A percentile compares a stretch with the other conserved stretches of the same genome.
phyloP scores from a whole-genome alignment of 2,888 invertebrate species.

The Bombyx huttoni region DNA sequence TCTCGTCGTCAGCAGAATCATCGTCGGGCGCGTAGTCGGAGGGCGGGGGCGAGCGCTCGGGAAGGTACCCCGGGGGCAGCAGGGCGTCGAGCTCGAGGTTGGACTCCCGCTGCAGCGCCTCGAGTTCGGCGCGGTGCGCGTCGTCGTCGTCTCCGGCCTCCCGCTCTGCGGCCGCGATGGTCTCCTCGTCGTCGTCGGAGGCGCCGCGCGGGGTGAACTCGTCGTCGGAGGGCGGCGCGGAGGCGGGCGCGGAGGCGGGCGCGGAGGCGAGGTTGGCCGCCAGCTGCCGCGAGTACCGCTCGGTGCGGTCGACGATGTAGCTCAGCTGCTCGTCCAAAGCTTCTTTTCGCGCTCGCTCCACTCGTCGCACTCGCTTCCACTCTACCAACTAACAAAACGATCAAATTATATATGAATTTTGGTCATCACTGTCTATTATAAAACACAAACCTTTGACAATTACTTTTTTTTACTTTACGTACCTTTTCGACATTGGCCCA shows the following conservation, averaged over 20 bases:
- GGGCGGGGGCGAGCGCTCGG: slow-evolving; percentile 74
- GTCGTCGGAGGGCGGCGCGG: slow-evolving; percentile 54
- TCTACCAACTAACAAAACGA: slow-evolving; percentile 81
- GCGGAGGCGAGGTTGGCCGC: slow-evolving; percentile 80
- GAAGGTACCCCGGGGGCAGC: slow-evolving; percentile 86
- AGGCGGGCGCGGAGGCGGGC: slow-evolving; percentile 23
- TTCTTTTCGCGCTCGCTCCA: slow-evolving; percentile 95
- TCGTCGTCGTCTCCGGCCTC: slow-evolving; percentile 72
- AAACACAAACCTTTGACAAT: background rate
- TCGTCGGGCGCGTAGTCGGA: slow-evolving; percentile 82
- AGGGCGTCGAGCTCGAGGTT: slow-evolving; percentile 91
- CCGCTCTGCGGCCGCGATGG: slow-evolving; percentile 89
- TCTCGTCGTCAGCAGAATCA: slow-evolving; percentile 76
- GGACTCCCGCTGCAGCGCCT: slow-evolving; percentile 89
- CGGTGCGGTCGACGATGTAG: slow-evolving; percentile 98
- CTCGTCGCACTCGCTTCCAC: slow-evolving; percentile 90
- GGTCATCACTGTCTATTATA: no score
- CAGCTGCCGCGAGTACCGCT: slow-evolving; percentile 93
- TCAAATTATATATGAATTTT: background rate
- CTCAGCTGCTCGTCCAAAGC: slow-evolving; percentile 96
- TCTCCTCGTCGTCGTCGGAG: slow-evolving; percentile 92
- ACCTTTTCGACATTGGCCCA: slow-evolving; percentile 98
- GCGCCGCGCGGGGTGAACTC: slow-evolving; percentile 86
- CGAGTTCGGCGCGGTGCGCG: slow-evolving; percentile 80
- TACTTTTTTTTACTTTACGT: slow-evolving; percentile 1